Evolutionary conservation across 2,113 vertebrate species (phyloP), one percentile per base, ranked within the genome.

Genomic region (Leptobrachium ailaonicum): DNA sequence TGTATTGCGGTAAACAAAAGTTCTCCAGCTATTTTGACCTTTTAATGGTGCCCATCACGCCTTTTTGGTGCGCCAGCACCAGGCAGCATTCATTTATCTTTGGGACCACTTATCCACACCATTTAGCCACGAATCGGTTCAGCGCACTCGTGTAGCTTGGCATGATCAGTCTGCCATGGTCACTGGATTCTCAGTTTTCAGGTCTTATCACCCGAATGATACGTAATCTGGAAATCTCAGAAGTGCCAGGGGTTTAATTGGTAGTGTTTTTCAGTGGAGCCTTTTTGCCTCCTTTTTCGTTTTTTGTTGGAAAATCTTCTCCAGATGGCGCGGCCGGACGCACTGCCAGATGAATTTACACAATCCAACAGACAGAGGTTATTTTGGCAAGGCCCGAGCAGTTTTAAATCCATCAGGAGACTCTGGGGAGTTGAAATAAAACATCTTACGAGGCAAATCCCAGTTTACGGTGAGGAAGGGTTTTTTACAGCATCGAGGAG

Each of bases 271-370:
- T 72, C 83, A 32, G 20, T 83, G 74, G 83, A 83, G 87, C 87
- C 84, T 83, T 32, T 32, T 85, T 83, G 85, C 88, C 88, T 88
- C 85, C 84, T 84, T 88, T 32, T 88, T 87, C 88, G 83, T 87
- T 89, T 89, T 82, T 11, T 60, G 12, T 62, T 80, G 78, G 71
- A 80, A 94, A 91, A 93, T 92, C 84, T 83, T 90, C 89, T 92
- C 91, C 89, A 92, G 92, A 93, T 93, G 91, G 86, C 84, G 85
- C 79, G 79, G 50, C 64, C 71, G 77, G 85, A 87, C 83, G 62
- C 83, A 69, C 84, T 91, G 90, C 91, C 90, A 91, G 90, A 90
- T 91, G 82, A 88, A 91, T 90, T 93, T 92, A 86, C 91, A 86
- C 91, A 93, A 91, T 90, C 89, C 72, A 82, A 84, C 87, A 83